phyloP scores from a whole-genome alignment of 37 sponge, comb jelly and placozoan species.

The Ephydatia muelleri region DNA sequence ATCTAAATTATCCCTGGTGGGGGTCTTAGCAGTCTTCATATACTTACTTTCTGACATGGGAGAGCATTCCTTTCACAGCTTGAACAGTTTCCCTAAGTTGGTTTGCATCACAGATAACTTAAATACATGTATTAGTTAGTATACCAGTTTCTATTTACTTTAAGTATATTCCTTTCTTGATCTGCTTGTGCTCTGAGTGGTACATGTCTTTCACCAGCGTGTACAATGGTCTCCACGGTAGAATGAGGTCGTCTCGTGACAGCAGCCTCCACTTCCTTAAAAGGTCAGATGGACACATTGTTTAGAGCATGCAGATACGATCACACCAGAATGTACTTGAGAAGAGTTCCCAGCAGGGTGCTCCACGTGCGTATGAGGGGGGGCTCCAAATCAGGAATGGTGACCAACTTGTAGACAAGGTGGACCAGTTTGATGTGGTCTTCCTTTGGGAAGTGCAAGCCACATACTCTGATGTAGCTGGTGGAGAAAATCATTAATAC shows the following conservation, averaged over 20 bases:
- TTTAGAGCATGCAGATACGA: not conserved
- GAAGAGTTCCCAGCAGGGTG: slow-evolving; percentile 43
- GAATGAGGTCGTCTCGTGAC: slow-evolving; percentile 69
- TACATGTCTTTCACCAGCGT: slow-evolving; percentile 61
- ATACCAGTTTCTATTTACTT: slow-evolving; percentile 18
- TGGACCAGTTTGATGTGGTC: slow-evolving; percentile 85
- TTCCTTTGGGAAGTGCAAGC: slow-evolving; percentile 75
- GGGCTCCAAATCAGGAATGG: slow-evolving; percentile 68
- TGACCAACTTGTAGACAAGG: slow-evolving; percentile 71
- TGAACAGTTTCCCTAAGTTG: not conserved
- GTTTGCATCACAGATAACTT: not conserved
- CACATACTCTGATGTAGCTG: slow-evolving; percentile 82
- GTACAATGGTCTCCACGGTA: slow-evolving; percentile 94
- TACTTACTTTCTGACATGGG: slow-evolving; percentile 61
- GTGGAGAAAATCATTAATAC: not conserved
- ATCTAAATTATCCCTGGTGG: too few species aligned
- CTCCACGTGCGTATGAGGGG: slow-evolving; percentile 52
- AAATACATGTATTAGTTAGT: not conserved
- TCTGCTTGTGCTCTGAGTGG: slow-evolving; percentile 44
- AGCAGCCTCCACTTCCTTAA: slow-evolving; percentile 70
- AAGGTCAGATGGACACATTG: not conserved
- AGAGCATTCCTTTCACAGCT: slow-evolving; percentile 28
- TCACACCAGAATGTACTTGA: slow-evolving; percentile 56
- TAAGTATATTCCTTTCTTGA: slow-evolving; percentile 65
- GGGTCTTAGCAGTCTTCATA: too few species aligned